Evolutionary conservation across 1,140 invertebrate species (phyloP).

Genomic region (Platyscapa corneri): DNA sequence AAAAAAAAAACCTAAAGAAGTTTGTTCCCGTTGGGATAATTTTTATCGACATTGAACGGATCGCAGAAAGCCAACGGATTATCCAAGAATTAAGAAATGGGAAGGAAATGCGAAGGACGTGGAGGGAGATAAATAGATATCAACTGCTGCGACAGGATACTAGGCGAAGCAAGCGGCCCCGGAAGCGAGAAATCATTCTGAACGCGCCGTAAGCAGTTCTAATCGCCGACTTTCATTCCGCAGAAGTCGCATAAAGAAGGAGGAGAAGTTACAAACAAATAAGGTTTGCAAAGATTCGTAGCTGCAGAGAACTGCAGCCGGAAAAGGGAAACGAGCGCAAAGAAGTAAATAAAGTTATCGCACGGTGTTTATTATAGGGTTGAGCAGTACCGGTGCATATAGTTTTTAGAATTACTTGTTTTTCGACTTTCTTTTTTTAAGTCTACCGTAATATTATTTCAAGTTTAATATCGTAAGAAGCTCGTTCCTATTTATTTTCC

Average conservation of each 20-base stretch:
- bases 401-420: not conserved
- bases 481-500: not conserved
- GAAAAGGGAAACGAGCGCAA: not conserved
- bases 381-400: not conserved
- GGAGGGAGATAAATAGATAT: not conserved
- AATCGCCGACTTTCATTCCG: conserved; percentile 5
- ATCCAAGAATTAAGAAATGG: conserved; percentile 1
- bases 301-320: not conserved
- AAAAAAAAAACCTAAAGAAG: not conserved
- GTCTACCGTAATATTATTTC: not conserved
- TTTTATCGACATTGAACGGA: not conserved
- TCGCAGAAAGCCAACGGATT: not conserved
- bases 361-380: not conserved
- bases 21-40: not conserved
- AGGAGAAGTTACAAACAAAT: not conserved
- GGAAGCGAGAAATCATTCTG: conserved; percentile 27
- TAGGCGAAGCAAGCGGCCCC: not conserved
- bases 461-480: not conserved
- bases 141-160: not conserved
- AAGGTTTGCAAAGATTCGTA: not conserved
- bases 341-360: not conserved
- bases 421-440: not conserved
- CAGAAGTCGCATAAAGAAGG: not conserved
- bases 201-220: not conserved
- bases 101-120: not conserved